phyloP scores from a whole-genome alignment of 2,888 invertebrate genomes.

The Aspidiotus rigidus region DNA sequence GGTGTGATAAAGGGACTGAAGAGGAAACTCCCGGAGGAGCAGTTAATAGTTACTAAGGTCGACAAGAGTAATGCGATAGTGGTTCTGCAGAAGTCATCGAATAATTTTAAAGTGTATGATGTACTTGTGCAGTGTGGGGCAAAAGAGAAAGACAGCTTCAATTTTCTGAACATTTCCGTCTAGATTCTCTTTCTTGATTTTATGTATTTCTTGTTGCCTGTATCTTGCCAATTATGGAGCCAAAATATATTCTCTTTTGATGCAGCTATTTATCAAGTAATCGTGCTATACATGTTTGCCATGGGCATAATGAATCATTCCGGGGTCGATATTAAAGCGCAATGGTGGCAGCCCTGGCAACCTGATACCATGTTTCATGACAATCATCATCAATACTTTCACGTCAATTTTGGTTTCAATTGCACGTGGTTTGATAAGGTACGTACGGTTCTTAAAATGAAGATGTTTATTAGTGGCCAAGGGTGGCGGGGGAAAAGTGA shows the following conservation, averaged over 20 bases:
- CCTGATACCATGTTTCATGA: constrained; percentile 66
- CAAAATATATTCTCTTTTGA: constrained; percentile 1
- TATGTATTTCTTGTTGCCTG: too few species aligned
- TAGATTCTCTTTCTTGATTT: too few species aligned
- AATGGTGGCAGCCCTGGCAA: constrained; percentile 70
- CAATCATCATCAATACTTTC: constrained; percentile 68
- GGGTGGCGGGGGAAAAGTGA: neutral
- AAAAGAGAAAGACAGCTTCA: too few species aligned
- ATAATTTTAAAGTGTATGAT: too few species aligned
- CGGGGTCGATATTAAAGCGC: constrained; percentile 60
- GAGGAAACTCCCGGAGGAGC: too few species aligned
- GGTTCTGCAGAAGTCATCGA: too few species aligned
- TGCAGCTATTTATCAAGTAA: constrained; percentile 28
- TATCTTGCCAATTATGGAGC: too few species aligned
- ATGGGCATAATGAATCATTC: constrained; percentile 69
- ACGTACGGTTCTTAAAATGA: constrained; percentile 33
- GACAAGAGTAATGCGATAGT: too few species aligned
- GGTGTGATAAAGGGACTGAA: too few species aligned
- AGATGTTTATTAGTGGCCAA: neutral
- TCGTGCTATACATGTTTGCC: constrained; percentile 54
- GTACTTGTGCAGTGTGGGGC: too few species aligned
- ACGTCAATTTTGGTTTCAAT: constrained; percentile 68
- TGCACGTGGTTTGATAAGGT: constrained; percentile 60
- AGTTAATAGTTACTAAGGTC: too few species aligned
- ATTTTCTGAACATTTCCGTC: too few species aligned